Conservation (phyloP, 2,888 invertebrate species). For the Pseudococcus jackbeardsleyi region DNA sequence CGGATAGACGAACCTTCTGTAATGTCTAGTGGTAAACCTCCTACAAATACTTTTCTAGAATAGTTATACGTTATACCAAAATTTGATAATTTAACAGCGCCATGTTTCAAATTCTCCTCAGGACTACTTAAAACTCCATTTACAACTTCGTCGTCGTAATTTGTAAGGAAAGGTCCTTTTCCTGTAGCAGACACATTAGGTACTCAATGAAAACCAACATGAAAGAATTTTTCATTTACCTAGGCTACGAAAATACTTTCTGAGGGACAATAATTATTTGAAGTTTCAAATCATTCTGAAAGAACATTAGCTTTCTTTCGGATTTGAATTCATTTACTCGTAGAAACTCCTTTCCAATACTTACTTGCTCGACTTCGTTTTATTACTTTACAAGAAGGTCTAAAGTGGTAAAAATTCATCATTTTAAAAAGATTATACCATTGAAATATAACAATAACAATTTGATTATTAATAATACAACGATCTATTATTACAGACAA, state of each 20-base stretch:
- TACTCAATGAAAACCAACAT: neutral
- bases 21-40: conserved; percentile 59
- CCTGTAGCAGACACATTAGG: neutral
- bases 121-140: neutral
- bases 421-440: neutral
- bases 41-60: conserved; percentile 62
- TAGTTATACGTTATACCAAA: conserved; percentile 32
- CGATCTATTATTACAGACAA: too few relatives aligned
- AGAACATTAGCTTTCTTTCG: neutral
- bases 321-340: neutral
- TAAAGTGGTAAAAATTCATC: conserved; percentile 63
- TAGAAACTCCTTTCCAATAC: neutral
- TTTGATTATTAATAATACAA: neutral
- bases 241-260: neutral
- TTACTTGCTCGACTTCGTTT: conserved; percentile 60
- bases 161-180: conserved; percentile 56
- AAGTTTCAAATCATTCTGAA: neutral
- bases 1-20: conserved; percentile 56
- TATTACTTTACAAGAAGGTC: conserved; percentile 62
- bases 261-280: neutral
- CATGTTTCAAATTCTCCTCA: conserved; percentile 45
- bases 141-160: conserved; percentile 33
- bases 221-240: neutral
- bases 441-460: neutral
- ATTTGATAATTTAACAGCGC: conserved; percentile 7